Evolutionary conservation across 2,113 vertebrate genomes (phyloP), one percentile per base, ranked within the genome.

Genomic region (Anarhynchus alexandrinus): DNA sequence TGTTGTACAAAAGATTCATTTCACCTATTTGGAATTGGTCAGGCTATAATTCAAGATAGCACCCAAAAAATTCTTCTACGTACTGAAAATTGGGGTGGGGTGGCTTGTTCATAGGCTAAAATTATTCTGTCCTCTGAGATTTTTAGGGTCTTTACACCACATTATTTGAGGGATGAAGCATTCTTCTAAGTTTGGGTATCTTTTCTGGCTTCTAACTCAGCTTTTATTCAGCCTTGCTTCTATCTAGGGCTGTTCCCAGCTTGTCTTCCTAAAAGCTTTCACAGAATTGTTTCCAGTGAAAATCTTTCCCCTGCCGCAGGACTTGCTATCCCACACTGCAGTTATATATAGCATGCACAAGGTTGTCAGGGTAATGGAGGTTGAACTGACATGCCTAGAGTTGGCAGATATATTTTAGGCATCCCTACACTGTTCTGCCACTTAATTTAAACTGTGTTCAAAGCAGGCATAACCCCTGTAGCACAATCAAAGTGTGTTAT

Each of bases 321-420:
- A 93, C 77, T 90, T 11, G 5, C 73, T 92, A 43, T 84, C 59
- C 81, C 88, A 83, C 64, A n/a, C 54, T 79, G 81, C 23, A 73
- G 82, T 78, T 97, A 86, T 96, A 94, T 94, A 94, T 88, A 88
- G 76, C 55, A 47, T 26, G 45, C 43, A 80, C 57, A 72, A 86
- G 66, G 71, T 76, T 94, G 86, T 94, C 93, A 92, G 91, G 86
- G 77, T 52, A 94, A 73, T 84, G 91, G 67, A 94, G 67, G 72
- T 72, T 87, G 76, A 93, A 86, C 57, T 97, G 92, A 90, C 82
- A 64, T 77, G 61, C 61, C 79, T 94, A 25, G 74, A 94, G 76
- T 21, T 94, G 95, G 91, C 96, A 97, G 86, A 86, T 70, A 88
- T 64, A 91, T 96, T 93, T 79, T 84, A 91, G 87, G 74, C 82